Conservation (phyloP, 2,797 vertebrate species). For the Heliangelus exortis region DNA sequence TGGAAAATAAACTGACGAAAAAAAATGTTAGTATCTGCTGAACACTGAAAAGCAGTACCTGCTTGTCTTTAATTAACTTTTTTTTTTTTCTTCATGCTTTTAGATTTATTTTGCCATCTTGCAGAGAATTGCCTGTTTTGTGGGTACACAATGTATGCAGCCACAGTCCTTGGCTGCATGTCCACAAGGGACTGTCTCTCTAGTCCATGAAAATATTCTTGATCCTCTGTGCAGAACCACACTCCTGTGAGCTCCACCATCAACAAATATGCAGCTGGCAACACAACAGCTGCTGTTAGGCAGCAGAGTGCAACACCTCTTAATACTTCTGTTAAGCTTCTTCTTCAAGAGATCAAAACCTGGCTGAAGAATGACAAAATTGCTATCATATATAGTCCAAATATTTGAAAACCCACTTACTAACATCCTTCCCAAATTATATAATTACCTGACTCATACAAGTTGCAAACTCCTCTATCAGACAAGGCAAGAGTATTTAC, state of each 20-base stretch:
- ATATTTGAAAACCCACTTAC: background rate
- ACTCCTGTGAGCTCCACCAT: background rate
- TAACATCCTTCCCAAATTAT: background rate
- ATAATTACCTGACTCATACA: background rate
- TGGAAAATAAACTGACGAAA: constrained; percentile 84
- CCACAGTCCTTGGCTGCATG: background rate
- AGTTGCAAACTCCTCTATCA: background rate
- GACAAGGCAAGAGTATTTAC: background rate
- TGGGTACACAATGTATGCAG: background rate
- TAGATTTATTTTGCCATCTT: background rate
- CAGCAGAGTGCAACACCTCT: background rate
- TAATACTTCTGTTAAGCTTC: background rate
- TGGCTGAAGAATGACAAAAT: background rate
- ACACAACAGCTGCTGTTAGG: background rate
- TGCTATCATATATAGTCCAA: background rate
- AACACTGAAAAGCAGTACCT: background rate
- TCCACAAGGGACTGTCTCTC: background rate
- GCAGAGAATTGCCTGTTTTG: background rate
- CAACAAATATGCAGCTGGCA: background rate
- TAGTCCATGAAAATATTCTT: background rate
- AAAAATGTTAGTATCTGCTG: background rate
- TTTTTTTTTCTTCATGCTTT: background rate
- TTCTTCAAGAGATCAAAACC: background rate
- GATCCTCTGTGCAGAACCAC: background rate
- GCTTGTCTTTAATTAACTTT: background rate